These are phyloP conservation scores for Alethe diademata DNA, from an alignment of 2,113 vertebrate genomes.

Conservation along the genomic window DNA sequence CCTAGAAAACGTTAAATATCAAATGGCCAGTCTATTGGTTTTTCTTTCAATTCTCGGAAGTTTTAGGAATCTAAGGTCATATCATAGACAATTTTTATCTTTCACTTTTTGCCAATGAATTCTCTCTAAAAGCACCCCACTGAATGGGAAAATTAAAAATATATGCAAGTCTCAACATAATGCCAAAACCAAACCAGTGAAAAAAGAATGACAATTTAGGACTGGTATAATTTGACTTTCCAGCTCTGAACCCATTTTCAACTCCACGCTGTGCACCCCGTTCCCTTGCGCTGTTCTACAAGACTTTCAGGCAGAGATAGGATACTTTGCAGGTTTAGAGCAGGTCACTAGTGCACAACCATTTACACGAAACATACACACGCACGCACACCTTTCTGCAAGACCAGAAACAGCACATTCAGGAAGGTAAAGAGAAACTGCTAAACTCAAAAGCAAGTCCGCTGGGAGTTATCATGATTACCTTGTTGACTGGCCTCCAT, in stretches of 20 bases:
- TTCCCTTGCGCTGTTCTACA: slow-evolving; percentile 17
- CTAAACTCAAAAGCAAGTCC: slow-evolving; percentile 78
- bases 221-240: not conserved
- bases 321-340: slow-evolving; percentile 31
- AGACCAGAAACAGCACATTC: slow-evolving; percentile 51
- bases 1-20: not conserved
- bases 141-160: not conserved
- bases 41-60: not conserved
- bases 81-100: not conserved
- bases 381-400: slow-evolving; percentile 58
- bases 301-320: slow-evolving; percentile 44
- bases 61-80: not conserved
- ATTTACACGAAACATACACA: slow-evolving; percentile 53
- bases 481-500: slow-evolving; percentile 91
- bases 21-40: not conserved
- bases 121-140: not conserved
- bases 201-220: not conserved
- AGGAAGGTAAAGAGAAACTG: slow-evolving; percentile 51
- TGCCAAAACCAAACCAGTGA: not conserved
- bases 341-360: slow-evolving; percentile 59
- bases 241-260: not conserved
- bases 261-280: not conserved
- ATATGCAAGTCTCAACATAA: not conserved
- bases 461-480: slow-evolving; percentile 80
- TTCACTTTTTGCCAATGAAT: not conserved